These are phyloP conservation scores for Microplitis mediator DNA, from an alignment of 1,140 invertebrate species.

Conservation along the genomic window DNA sequence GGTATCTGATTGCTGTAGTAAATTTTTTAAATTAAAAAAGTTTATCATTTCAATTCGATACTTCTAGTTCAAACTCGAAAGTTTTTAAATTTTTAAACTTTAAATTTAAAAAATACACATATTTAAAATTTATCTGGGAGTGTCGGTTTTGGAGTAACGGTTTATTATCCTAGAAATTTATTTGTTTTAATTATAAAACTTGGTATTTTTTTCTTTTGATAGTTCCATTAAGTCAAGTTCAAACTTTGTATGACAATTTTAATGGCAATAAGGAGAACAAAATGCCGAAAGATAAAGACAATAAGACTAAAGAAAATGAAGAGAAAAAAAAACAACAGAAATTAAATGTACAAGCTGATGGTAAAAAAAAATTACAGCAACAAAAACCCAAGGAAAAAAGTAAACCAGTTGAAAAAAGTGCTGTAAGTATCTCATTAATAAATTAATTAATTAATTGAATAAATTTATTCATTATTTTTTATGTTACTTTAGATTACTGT, in stretches of 20 bases:
- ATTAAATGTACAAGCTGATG: constrained; percentile 35
- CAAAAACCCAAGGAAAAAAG: constrained; percentile 63
- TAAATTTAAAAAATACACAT: no score
- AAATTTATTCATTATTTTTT: constrained; percentile 7
- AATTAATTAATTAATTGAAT: background rate
- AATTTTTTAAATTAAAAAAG: no score
- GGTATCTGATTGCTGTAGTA: no score
- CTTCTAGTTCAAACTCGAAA: no score
- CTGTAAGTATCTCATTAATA: constrained; percentile 52
- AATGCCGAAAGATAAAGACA: constrained; percentile 55
- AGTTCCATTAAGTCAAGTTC: constrained; percentile 62
- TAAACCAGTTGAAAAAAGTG: constrained; percentile 71
- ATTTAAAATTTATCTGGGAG: no score
- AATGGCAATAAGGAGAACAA: constrained; percentile 59
- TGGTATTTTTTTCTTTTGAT: constrained; percentile 34
- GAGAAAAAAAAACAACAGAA: constrained; percentile 58
- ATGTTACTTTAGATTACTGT: constrained; percentile 64
- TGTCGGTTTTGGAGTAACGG: background rate
- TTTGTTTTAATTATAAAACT: background rate
- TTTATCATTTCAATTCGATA: no score
- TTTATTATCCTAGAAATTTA: no score
- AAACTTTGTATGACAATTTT: constrained; percentile 58
- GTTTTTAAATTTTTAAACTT: no score
- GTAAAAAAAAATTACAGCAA: constrained; percentile 30
- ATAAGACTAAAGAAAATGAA: constrained; percentile 58